Base-by-base conservation (phyloP, 2,113 vertebrate species). In the Lipophrys pholis region DNA sequence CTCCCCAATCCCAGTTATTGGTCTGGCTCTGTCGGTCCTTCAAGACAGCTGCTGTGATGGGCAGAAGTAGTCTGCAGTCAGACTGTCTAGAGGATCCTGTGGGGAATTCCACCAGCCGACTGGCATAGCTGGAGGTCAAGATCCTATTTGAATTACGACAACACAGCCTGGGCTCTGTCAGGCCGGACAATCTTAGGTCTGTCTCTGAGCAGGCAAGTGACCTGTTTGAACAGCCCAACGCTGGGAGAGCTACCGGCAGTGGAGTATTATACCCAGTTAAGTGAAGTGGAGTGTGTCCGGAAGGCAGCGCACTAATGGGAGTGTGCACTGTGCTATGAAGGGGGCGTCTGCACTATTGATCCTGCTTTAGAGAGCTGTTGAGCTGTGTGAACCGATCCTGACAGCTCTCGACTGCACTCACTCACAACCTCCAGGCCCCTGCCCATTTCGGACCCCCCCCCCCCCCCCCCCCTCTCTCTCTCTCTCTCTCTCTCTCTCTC, bases 301-400 rank as follows among this genome's bases (percentile, higher is more conserved):
- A 84, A 86, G 88, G 87, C 82, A 89, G 80, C 6, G 17, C 35
- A 56, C 88, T 91, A 89, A 91, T 91, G 83, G 88, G 81, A 85
- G 81, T 83, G 87, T 74, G 73, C 60, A 63, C 64, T 73, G 51
- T 72, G 68, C 52, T 80, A 48, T 79, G 78, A 59, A 71, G 62
- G 78, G 62, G 84, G 45, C 11, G 74, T 87, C 83, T 64, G 76
- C 72, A 79, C 88, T 82, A 93, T 92, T 59, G 86, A 89, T 93
- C 91, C 87, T 74, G 87, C 86, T 90, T 93, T 93, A 89, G 87
- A 90, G 89, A 86, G 88, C 86, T 83, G 56, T 80, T 89, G 87
- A 83, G 83, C 82, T 73, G 52, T 83, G 83, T 89, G 90, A 91
- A 82, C 73, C 87, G 72, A 71, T 76, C 1, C 84, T 83, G 72